Evolutionary conservation across 2,888 invertebrate species (phyloP).

Genomic region (Empis stercorea): DNA sequence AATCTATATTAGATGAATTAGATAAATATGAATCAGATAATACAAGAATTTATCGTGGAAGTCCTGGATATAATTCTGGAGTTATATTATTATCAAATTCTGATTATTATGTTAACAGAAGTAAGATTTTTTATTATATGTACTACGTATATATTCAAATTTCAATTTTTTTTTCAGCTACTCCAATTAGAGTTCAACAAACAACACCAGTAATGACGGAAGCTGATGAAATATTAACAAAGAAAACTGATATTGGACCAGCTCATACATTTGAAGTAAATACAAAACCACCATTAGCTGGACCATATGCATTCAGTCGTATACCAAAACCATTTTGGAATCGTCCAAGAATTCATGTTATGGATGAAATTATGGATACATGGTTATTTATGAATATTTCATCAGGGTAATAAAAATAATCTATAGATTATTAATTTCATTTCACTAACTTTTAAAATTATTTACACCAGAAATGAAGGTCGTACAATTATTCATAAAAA

Average conservation of each 20-base stretch:
- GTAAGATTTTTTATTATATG: no score
- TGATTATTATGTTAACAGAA: constrained; percentile 25
- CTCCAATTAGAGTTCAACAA: neutral
- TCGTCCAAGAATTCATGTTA: constrained; percentile 67
- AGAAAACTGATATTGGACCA: constrained; percentile 36
- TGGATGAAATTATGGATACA: constrained; percentile 56
- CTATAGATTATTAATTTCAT: neutral
- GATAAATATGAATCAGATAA: constrained; percentile 25
- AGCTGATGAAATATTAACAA: constrained; percentile 27
- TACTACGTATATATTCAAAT: neutral
- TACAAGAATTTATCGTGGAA: constrained; percentile 22
- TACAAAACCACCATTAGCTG: constrained; percentile 68
- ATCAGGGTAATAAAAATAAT: constrained; percentile 45
- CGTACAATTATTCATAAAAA: constrained; percentile 45
- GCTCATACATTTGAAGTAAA: constrained; percentile 42
- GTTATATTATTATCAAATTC: constrained; percentile 32
- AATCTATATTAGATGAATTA: constrained; percentile 26
- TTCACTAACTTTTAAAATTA: neutral
- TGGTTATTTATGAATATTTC: constrained; percentile 79
- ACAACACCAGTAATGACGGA: constrained; percentile 13
- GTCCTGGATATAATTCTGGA: constrained; percentile 31
- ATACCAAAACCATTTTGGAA: constrained; percentile 71
- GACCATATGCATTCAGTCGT: constrained; percentile 82
- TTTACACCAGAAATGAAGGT: constrained; percentile 46
- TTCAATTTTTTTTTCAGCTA: neutral